These are phyloP conservation scores for Parthenolecanium corni DNA, from an alignment of 2,888 invertebrate genomes.

Conservation along the genomic window DNA sequence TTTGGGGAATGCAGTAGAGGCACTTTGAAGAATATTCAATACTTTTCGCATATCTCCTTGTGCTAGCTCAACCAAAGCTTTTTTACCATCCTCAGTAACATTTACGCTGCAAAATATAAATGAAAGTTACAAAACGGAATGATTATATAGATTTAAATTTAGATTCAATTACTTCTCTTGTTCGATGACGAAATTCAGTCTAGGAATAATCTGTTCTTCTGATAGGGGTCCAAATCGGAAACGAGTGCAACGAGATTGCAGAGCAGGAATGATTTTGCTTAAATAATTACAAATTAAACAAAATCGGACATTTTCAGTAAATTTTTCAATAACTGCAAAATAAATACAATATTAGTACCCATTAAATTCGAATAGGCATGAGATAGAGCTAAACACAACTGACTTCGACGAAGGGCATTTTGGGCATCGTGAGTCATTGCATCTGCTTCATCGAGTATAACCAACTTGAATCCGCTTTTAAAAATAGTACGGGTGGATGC, in stretches of 20 bases:
- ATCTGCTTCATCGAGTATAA: constrained; percentile 97
- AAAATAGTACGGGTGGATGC: constrained; percentile 93
- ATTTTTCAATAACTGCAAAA: constrained; percentile 89
- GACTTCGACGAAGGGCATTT: constrained; percentile 88
- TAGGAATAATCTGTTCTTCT: constrained; percentile 74
- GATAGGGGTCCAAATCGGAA: constrained; percentile 89
- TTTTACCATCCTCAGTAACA: constrained; percentile 75
- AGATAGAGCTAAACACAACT: constrained; percentile 37
- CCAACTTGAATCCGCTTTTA: constrained; percentile 83
- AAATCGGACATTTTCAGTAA: constrained; percentile 95
- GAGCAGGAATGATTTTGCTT: constrained; percentile 94
- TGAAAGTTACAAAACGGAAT: background rate
- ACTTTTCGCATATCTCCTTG: constrained; percentile 98
- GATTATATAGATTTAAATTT: background rate
- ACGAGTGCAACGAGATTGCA: constrained; percentile 94
- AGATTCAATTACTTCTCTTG: constrained; percentile 57
- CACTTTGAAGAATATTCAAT: constrained; percentile 90
- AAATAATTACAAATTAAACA: constrained; percentile 98
- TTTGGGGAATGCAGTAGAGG: constrained; percentile 78
- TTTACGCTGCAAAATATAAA: constrained; percentile 50
- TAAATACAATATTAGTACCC: constrained; percentile 32
- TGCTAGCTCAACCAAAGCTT: constrained; percentile 76
- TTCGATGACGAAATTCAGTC: constrained; percentile 70
- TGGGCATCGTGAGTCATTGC: constrained; percentile 99
- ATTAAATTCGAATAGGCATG: too few relatives aligned